Conservation (phyloP, 2,888 invertebrate genomes). For the Nomada lathburiana region DNA sequence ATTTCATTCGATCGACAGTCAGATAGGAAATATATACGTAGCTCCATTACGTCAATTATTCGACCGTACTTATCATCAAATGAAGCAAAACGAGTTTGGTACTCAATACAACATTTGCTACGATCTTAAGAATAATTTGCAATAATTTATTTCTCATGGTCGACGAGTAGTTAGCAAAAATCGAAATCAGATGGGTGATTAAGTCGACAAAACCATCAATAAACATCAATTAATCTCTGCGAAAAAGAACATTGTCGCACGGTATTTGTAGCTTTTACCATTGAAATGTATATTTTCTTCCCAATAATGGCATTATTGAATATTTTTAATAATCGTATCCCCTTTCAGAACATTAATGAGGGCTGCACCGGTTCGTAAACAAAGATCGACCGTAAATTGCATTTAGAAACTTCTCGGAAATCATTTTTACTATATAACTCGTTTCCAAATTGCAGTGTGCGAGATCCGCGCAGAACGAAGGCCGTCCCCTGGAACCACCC, state of each 20-base stretch:
- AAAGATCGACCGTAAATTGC: slow-evolving; percentile 14
- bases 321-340: not conserved
- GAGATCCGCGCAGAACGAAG: slow-evolving; percentile 18
- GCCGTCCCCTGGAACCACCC: slow-evolving; percentile 2
- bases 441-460: slow-evolving; percentile 22
- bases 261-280: too few relatives aligned
- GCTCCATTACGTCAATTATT: too few relatives aligned
- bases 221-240: slow-evolving; percentile 6
- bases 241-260: not conserved
- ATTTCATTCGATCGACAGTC: too few relatives aligned
- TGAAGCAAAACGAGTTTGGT: too few relatives aligned
- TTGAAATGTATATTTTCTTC: not conserved
- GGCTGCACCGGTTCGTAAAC: not conserved
- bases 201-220: too few relatives aligned
- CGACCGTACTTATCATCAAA: too few relatives aligned
- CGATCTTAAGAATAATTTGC: too few relatives aligned
- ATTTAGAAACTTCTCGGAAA: slow-evolving; percentile 30
- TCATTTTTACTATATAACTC: slow-evolving; percentile 36
- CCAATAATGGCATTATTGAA: slow-evolving; percentile 27
- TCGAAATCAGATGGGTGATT: too few relatives aligned
- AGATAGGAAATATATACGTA: too few relatives aligned
- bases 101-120: too few relatives aligned
- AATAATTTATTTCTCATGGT: too few relatives aligned
- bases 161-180: too few relatives aligned
- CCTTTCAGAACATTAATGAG: slow-evolving; percentile 15